phyloP scores from a whole-genome alignment of 2,113 vertebrate genomes.

The Chitala chitala region DNA sequence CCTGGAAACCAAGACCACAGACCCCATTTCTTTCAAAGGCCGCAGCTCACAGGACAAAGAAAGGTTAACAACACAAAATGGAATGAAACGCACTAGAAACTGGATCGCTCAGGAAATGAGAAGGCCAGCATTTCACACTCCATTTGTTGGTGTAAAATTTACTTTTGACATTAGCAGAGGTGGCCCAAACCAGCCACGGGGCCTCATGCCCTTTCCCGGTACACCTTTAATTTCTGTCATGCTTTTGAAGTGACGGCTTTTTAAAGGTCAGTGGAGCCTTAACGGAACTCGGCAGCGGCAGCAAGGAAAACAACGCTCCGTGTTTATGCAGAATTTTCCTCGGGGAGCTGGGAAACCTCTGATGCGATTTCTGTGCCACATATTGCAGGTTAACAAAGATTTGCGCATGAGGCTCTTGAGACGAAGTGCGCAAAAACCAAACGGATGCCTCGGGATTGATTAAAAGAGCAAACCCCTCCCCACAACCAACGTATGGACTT shows the following conservation, averaged over 20 bases:
- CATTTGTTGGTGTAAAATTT: neutral
- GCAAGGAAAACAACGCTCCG: neutral
- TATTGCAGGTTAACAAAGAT: neutral
- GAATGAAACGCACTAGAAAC: neutral
- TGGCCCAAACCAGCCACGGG: neutral
- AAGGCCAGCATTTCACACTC: neutral
- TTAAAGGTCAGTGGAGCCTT: conserved; percentile 2
- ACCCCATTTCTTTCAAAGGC: neutral
- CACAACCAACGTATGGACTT: neutral
- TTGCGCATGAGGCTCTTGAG: neutral
- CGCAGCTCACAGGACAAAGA: neutral
- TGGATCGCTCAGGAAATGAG: neutral
- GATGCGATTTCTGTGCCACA: neutral
- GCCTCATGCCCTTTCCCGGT: neutral
- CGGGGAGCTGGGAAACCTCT: neutral
- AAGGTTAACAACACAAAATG: too few species aligned
- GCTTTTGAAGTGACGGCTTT: neutral
- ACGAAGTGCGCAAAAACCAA: neutral
- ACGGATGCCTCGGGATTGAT: neutral
- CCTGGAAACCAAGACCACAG: neutral
- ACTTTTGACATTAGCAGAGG: neutral
- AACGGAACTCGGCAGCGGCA: neutral
- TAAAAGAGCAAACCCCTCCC: neutral
- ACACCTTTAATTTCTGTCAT: neutral
- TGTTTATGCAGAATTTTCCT: neutral